Conservation (phyloP, 2,797 vertebrate genomes). For the Cephalopachus bancanus region DNA sequence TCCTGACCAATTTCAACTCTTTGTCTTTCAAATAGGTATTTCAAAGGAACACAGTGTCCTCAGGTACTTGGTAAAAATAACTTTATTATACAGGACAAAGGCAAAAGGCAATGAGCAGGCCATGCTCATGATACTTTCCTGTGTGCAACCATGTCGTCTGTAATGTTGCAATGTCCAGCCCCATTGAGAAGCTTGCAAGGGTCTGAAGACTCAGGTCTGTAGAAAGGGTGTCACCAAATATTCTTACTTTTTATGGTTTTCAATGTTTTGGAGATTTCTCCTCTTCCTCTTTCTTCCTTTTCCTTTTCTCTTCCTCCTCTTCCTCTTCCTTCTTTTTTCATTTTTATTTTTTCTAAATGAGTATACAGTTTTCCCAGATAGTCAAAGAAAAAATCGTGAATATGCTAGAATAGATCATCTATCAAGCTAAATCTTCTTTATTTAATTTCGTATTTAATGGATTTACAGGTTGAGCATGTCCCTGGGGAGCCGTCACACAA, state of each 20-base stretch:
- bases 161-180: not conserved
- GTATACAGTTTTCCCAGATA: not conserved
- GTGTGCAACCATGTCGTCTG: not conserved
- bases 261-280: not conserved
- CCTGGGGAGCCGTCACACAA: not conserved
- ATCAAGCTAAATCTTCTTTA: not conserved
- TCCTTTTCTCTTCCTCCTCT: no score
- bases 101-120: not conserved
- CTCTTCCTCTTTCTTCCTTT: no score
- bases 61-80: not conserved
- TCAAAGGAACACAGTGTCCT: not conserved
- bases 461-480: not conserved
- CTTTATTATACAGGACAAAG: not conserved
- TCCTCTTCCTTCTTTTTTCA: no score
- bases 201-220: not conserved
- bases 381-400: conserved; percentile 18
- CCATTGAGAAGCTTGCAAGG: not conserved
- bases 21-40: conserved; percentile 31
- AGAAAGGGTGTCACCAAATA: not conserved
- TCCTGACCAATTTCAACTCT: not conserved
- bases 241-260: conserved; percentile 37
- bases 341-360: not conserved
- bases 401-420: not conserved
- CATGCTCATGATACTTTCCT: not conserved
- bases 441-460: not conserved